These are phyloP conservation scores for Callionymus lyra DNA, from an alignment of 2,113 vertebrate genomes.

Conservation along the genomic window DNA sequence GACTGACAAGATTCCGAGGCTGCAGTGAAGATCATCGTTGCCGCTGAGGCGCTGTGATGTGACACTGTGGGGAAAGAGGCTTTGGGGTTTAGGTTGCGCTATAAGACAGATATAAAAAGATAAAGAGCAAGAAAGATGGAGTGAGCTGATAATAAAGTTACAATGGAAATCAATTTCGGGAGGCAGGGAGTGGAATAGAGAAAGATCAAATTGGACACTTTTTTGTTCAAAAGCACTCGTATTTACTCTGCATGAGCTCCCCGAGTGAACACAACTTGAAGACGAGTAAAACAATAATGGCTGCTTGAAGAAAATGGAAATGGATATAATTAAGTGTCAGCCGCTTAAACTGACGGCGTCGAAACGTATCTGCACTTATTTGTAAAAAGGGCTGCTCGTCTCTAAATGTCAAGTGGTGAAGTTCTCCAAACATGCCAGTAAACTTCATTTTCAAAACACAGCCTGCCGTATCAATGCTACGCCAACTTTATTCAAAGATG, in stretches of 20 bases:
- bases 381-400: constrained; percentile 3
- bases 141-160: constrained; percentile 12
- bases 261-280: constrained; percentile 22
- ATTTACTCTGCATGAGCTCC: constrained; percentile 20
- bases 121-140: constrained; percentile 4
- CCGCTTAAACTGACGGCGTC: constrained; percentile 13
- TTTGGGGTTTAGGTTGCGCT: constrained; percentile 17
- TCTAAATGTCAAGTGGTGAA: constrained; percentile 14
- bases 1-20: constrained; percentile 21
- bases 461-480: no score
- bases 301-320: constrained; percentile 19
- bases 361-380: constrained; percentile 20
- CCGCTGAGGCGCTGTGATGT: constrained; percentile 21
- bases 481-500: no score
- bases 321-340: constrained; percentile 33
- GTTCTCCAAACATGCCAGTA: no score
- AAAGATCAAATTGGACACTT: neutral
- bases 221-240: constrained; percentile 17
- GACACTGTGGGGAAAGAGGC: constrained; percentile 10
- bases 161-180: constrained; percentile 1
- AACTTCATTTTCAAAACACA: no score
- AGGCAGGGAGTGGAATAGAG: constrained; percentile 4
- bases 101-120: neutral
- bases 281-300: constrained; percentile 13
- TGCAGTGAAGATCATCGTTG: constrained; percentile 19